Evolutionary conservation across 2,113 vertebrate species (phyloP), one percentile per base, ranked within the genome.

Genomic region (Potamarius usumacintae): DNA sequence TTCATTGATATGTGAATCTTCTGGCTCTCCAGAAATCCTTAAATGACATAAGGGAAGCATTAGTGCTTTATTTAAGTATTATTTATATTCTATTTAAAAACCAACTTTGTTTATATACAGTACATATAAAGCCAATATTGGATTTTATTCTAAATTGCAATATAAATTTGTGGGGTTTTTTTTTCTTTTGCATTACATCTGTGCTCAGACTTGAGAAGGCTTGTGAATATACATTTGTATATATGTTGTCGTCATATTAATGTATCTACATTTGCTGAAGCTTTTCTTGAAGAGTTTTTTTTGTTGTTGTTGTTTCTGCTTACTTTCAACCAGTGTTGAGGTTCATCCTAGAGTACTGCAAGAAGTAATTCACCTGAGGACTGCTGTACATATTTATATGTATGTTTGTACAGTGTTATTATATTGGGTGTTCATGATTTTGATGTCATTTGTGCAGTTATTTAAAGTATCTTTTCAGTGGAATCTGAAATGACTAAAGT

Each of bases 191-290:
- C 88, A 90, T 93, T 82, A 42, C 42, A 42, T 92, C 88, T 50
- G 20, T 82, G 7, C 11, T 48, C 18, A 87, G 88, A 92, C 52
- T 90, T 93, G 92, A 80, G 92, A 85, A 90, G 57, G 4, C 34
- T 85, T 90, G 60, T 77, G 50, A 67, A 57, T 63, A 80, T 67
- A 86, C 22, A 52, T 93, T 85, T 92, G 89, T 81, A 90, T 92
- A 93, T 94, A 90, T 94, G 91, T 92, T 94, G 92, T 92, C 94
- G 92, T 92, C 94, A 93, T 57, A 60, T 87, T 89, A 90, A 88
- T 89, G 91, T 86, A 83, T 82, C 88, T 11, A 30, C 27, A 89
- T 84, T 27, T 82, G 17, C n/a, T 85, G 76, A 89, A 57, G 65
- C 79, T 83, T 82, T 15, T 57, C 30, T n/a, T 22, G 34, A 77